A percentile compares a stretch with the other conserved stretches of the same genome.
Evolutionary conservation across 37 sponge, comb jelly and placozoan species (phyloP).

Genomic region (Ianthella basta): DNA sequence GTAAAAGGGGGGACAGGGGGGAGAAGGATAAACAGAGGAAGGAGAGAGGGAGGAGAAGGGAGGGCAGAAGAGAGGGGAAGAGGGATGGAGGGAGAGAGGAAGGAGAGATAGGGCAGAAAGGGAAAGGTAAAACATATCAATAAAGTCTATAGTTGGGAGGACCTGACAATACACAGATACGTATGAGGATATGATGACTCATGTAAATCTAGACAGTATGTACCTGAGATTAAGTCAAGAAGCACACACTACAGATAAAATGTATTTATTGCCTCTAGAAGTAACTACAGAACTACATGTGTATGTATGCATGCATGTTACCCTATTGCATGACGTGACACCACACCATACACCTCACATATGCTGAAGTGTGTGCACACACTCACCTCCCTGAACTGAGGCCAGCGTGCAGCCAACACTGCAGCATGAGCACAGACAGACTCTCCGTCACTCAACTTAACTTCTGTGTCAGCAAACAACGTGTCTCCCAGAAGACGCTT

Average conservation of each 20-base stretch:
- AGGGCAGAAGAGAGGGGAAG: neutral
- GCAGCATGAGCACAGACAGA: conserved; percentile 53
- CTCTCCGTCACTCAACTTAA: conserved; percentile 28
- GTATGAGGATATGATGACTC: too few relatives aligned
- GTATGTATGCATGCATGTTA: too few relatives aligned
- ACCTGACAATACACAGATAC: too few relatives aligned
- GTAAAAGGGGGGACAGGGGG: neutral
- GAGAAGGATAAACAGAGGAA: conserved; percentile 18
- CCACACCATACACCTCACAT: too few relatives aligned
- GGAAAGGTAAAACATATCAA: neutral
- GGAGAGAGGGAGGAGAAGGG: neutral
- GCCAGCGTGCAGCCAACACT: conserved; percentile 59
- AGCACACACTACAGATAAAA: too few relatives aligned
- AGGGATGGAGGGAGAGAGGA: conserved; percentile 27
- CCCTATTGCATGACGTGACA: too few relatives aligned
- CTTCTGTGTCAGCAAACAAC: conserved; percentile 49
- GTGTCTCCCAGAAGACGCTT: conserved; percentile 31
- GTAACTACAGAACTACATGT: too few relatives aligned
- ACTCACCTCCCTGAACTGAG: conserved; percentile 46
- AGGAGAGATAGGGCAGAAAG: conserved; percentile 16
- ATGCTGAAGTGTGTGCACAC: neutral
- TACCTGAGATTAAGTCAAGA: too few relatives aligned
- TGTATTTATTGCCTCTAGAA: too few relatives aligned
- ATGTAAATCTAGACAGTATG: too few relatives aligned
- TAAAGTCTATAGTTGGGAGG: too few relatives aligned